Evolutionary conservation across 2,888 invertebrate genomes (phyloP).

Genomic region (Oligia strigilis): DNA sequence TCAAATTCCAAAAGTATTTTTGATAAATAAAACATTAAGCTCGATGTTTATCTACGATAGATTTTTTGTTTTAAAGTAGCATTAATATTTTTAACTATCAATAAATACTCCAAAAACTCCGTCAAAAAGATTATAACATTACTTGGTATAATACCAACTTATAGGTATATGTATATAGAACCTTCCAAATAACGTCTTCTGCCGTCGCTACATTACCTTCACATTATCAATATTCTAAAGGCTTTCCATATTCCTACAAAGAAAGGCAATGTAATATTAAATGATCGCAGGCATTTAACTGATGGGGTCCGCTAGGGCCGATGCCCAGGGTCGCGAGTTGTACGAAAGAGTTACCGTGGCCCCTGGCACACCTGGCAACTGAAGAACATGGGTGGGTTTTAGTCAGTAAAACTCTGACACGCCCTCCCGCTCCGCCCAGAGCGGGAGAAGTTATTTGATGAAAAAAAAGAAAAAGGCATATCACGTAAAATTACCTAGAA

Average conservation of each 20-base stretch:
- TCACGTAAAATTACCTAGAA: conserved; percentile 44
- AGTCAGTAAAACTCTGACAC: too few relatives aligned
- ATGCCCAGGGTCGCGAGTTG: too few relatives aligned
- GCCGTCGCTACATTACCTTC: not conserved
- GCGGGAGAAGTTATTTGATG: too few relatives aligned
- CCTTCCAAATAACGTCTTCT: not conserved
- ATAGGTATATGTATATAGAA: not conserved
- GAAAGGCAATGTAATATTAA: conserved; percentile 40
- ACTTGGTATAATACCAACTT: too few relatives aligned
- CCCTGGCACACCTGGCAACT: too few relatives aligned
- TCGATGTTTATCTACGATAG: not conserved
- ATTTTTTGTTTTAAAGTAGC: not conserved
- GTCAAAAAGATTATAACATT: too few relatives aligned
- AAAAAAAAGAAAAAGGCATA: not conserved
- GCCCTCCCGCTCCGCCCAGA: too few relatives aligned
- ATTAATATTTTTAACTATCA: not conserved
- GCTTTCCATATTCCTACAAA: conserved; percentile 1
- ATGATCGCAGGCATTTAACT: conserved; percentile 12
- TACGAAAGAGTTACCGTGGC: too few relatives aligned
- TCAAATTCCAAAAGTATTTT: not conserved
- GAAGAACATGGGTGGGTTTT: too few relatives aligned
- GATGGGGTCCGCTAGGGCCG: too few relatives aligned
- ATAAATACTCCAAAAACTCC: too few relatives aligned
- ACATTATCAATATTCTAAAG: conserved; percentile 4
- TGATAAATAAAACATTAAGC: not conserved